phyloP scores from a whole-genome alignment of 2,797 vertebrate genomes.

The Megalops cyprinoides region DNA sequence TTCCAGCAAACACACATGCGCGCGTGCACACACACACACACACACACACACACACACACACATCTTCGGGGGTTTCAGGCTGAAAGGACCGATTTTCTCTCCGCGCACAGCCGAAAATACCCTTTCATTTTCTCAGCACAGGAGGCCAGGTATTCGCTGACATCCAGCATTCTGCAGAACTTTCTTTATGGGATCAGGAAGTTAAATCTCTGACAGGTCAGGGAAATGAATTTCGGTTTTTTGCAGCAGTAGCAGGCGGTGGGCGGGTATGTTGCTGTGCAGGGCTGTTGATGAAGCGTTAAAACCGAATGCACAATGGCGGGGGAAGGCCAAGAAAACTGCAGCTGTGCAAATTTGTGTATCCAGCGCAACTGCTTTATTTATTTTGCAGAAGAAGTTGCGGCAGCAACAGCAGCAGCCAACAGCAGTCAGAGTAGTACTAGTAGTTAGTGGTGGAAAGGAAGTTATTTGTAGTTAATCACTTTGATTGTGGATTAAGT shows the following conservation, averaged over 20 bases:
- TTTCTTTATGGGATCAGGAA: constrained; percentile 49
- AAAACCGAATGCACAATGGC: too few relatives aligned
- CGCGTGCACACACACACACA: constrained; percentile 51
- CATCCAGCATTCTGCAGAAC: constrained; percentile 3
- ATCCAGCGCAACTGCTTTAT: too few relatives aligned
- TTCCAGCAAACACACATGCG: constrained; percentile 52
- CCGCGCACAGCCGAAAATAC: neutral
- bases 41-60: neutral
- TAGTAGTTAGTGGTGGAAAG: too few relatives aligned
- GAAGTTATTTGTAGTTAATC: neutral
- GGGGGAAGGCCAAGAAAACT: too few relatives aligned
- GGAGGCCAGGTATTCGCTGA: neutral
- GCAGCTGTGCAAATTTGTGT: neutral
- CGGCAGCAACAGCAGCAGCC: too few relatives aligned
- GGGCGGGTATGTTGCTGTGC: neutral
- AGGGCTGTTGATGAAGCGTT: neutral
- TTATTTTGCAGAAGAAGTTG: too few relatives aligned
- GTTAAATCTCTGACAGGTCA: constrained; percentile 62
- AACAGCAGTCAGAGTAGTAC: too few relatives aligned
- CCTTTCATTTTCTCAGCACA: neutral
- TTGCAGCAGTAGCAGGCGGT: too few relatives aligned
- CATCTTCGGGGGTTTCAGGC: constrained; percentile 55
- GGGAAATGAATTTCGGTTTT: neutral
- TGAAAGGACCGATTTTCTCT: neutral
- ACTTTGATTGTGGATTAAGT: neutral